Conservation (phyloP, 2,113 vertebrate species). For the Ursus arctos region DNA sequence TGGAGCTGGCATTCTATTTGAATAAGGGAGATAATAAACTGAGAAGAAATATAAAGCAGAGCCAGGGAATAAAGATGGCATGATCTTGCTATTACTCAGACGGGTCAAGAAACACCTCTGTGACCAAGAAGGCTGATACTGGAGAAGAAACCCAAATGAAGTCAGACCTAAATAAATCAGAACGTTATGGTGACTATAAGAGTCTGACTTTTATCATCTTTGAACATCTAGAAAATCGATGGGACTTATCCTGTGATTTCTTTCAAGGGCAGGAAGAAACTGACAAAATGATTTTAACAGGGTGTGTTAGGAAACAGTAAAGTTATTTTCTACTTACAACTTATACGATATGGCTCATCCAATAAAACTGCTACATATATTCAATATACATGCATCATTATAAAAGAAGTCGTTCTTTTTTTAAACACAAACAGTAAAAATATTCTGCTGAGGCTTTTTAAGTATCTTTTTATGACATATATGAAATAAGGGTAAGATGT, state of each 20-base stretch:
- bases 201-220: conserved; percentile 38
- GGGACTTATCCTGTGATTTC: background rate
- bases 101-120: background rate
- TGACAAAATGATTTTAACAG: conserved; percentile 42
- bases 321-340: conserved; percentile 26
- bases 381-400: background rate
- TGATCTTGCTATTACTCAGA: background rate
- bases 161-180: background rate
- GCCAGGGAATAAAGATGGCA: background rate
- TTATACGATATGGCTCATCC: background rate
- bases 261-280: conserved; percentile 9
- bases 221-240: conserved; percentile 27
- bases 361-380: background rate
- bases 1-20: background rate
- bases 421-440: background rate
- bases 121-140: background rate
- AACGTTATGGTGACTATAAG: background rate
- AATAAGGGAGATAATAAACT: background rate
- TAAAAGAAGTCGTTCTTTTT: conserved; percentile 21
- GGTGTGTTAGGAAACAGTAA: background rate
- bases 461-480: background rate
- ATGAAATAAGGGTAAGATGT: background rate
- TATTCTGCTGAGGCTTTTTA: background rate
- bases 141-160: background rate
- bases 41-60: background rate